Evolutionary conservation across 2,113 vertebrate genomes (phyloP), one percentile per base, ranked within the genome.

Genomic region (Nannospalax galili): DNA sequence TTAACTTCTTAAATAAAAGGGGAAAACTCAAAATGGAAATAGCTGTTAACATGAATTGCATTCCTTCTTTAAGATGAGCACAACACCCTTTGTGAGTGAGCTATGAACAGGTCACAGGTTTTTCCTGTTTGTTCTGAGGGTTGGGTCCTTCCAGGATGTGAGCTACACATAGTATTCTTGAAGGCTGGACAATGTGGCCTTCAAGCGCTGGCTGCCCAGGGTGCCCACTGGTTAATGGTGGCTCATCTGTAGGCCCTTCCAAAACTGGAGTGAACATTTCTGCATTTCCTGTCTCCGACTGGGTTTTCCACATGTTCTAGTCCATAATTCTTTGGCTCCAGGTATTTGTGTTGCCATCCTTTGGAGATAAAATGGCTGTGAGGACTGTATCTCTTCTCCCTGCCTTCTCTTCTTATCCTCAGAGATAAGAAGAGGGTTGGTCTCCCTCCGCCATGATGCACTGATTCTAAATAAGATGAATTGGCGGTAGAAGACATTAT

Each of bases 401-500:
- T 40, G 3, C 22, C 17, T 65, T 40, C 52, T 12, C 45, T 26
- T 35, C 28, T 65, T 37, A 78, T n/a, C 74, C 45, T 62, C 40
- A 73, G n/a, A n/a, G n/a, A n/a, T n/a, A n/a, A n/a, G n/a, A n/a
- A 2, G 19, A 10, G 89, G 30, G n/a, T n/a, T 15, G 17, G 40
- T 2, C 56, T 30, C 8, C 52, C 11, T 69, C 7, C 11, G 52
- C 42, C 4, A 1, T 7, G 22, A 24, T 9, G 11, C 26, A 0
- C 5, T 0, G 0, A 0, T 35, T 30, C 28, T 40, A 45, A 32
- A 32, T 7, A 11, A 72, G 45, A 73, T 32, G 30, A 84, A 8
- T 60, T 7, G 32, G 32, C 5, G 52, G n/a, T 58, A 32, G 45
- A 30, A 65, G 52, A 19, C 10, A 30, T 7, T 8, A 16, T 16